A percentile compares a stretch with the other conserved stretches of the same genome.
Evolutionary conservation across 2,113 vertebrate genomes (phyloP).

Genomic region (Coptodon bakossiorum): DNA sequence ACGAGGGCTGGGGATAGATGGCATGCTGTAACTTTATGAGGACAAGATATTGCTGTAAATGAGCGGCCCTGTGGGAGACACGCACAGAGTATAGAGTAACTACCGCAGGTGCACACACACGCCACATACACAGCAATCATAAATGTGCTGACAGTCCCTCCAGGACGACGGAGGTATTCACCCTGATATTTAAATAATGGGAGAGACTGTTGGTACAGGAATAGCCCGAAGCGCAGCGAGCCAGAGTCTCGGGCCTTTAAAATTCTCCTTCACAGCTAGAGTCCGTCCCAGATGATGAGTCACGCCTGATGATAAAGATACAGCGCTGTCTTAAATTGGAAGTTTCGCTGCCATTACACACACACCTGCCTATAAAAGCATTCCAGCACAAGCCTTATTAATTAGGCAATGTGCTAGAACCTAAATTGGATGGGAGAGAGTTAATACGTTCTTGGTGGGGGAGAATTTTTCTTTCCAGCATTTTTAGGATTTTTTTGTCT

Average conservation of each 20-base stretch:
- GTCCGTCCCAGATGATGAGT: background rate
- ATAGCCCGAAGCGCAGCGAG: constrained; percentile 35
- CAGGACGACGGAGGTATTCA: constrained; percentile 46
- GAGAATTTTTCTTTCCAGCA: background rate
- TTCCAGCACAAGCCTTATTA: background rate
- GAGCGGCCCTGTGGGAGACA: constrained; percentile 27
- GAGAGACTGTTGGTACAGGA: constrained; percentile 46
- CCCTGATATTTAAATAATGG: constrained; percentile 62
- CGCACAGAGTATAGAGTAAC: background rate
- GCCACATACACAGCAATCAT: background rate
- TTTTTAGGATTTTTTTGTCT: background rate
- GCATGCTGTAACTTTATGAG: constrained; percentile 21
- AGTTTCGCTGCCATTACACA: background rate
- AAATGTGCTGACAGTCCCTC: constrained; percentile 42
- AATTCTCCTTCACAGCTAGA: constrained; percentile 7
- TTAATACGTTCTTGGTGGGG: background rate
- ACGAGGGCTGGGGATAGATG: background rate
- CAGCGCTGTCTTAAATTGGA: background rate
- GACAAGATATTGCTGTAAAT: constrained; percentile 39
- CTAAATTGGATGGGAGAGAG: background rate
- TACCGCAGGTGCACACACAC: background rate
- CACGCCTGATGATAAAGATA: constrained; percentile 16
- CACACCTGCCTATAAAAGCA: background rate
- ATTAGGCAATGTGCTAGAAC: background rate
- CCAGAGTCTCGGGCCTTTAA: background rate